Evolutionary conservation across 2,797 vertebrate species (phyloP).

Genomic region (Epinephelus malabaricus): DNA sequence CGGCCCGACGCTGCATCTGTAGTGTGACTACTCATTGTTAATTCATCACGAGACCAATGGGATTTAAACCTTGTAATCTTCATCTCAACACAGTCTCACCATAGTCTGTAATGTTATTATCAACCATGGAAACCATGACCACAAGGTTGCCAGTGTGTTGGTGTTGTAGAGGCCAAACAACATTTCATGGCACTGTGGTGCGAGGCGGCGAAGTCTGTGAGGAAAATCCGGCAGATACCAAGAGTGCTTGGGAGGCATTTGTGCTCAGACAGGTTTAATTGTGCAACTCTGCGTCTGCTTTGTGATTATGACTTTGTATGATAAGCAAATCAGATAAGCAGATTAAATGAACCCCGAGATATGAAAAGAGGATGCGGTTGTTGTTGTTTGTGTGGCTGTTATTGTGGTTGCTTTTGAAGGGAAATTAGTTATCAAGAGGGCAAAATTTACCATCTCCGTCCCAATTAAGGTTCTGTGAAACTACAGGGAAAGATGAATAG

Average conservation of each 20-base stretch:
- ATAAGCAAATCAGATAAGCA: slow-evolving; percentile 72
- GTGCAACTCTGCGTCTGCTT: slow-evolving; percentile 60
- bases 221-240: slow-evolving; percentile 40
- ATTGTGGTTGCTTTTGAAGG: slow-evolving; percentile 32
- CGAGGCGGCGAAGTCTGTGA: not conserved
- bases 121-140: slow-evolving; percentile 25
- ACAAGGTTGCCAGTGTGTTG: slow-evolving; percentile 26
- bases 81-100: slow-evolving; percentile 29
- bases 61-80: slow-evolving; percentile 57
- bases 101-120: slow-evolving; percentile 36
- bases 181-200: slow-evolving; percentile 31
- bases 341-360: slow-evolving; percentile 64
- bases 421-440: slow-evolving; percentile 38
- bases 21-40: slow-evolving; percentile 61
- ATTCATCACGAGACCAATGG: slow-evolving; percentile 57
- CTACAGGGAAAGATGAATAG: slow-evolving; percentile 4
- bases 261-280: slow-evolving; percentile 59
- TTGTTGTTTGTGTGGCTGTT: slow-evolving; percentile 36
- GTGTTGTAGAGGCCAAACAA: slow-evolving; percentile 24
- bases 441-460: slow-evolving; percentile 17
- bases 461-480: slow-evolving; percentile 43
- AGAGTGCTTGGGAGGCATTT: slow-evolving; percentile 31
- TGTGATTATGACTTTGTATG: slow-evolving; percentile 51
- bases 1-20: slow-evolving; percentile 56
- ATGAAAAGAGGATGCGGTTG: slow-evolving; percentile 47